Evolutionary conservation across 37 sponge, comb jelly and placozoan genomes (phyloP).

Genomic region (Axinella damicornis): DNA sequence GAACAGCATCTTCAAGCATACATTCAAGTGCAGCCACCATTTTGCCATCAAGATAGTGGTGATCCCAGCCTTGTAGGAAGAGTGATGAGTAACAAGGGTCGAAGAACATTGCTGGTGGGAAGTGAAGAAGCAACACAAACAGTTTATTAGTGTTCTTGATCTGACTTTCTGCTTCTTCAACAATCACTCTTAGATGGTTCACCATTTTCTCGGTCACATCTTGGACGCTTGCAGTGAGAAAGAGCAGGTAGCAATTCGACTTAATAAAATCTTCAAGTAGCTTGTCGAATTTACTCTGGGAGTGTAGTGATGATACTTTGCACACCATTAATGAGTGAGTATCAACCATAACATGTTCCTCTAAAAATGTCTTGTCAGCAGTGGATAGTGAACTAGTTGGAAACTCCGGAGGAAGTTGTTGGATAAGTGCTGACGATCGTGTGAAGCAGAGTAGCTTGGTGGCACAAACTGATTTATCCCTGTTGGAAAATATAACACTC

Average conservation of each 20-base stretch:
- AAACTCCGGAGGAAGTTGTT: constrained; percentile 54
- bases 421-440: constrained; percentile 66
- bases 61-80: too few species aligned
- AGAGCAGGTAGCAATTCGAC: neutral
- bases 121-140: constrained; percentile 69
- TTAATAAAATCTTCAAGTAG: constrained; percentile 13
- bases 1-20: constrained; percentile 10
- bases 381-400: neutral
- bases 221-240: neutral
- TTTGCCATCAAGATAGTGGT: neutral
- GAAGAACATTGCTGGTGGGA: constrained; percentile 32
- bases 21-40: neutral
- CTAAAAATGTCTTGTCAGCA: too few species aligned
- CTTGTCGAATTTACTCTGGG: constrained; percentile 19
- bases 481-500: too few species aligned
- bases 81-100: too few species aligned
- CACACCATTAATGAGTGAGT: constrained; percentile 1
- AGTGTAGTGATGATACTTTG: constrained; percentile 30
- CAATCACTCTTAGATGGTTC: constrained; percentile 60
- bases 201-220: constrained; percentile 39
- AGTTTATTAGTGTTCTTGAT: neutral
- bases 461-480: constrained; percentile 13
- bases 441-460: constrained; percentile 81
- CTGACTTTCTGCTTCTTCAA: constrained; percentile 59
- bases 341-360: neutral